Evolutionary conservation across 2,888 invertebrate species (phyloP).

Genomic region (Nomada ferruginata): DNA sequence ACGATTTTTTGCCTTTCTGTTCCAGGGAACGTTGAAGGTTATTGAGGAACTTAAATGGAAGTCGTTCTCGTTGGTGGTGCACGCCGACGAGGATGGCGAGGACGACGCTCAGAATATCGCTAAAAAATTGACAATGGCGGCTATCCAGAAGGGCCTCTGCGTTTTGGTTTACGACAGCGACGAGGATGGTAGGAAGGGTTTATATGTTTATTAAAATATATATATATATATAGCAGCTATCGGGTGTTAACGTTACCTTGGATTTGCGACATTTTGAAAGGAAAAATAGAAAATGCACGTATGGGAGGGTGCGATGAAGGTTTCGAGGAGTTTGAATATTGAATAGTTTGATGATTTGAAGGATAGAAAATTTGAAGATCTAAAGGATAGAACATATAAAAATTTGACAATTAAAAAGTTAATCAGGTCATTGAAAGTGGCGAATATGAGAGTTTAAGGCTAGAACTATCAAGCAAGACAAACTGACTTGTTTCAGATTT

Average conservation of each 20-base stretch:
- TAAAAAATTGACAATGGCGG: conserved; percentile 77
- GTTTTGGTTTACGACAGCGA: conserved; percentile 77
- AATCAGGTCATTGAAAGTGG: not conserved
- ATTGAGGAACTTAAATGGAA: conserved; percentile 80
- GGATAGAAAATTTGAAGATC: not conserved
- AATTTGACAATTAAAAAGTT: not conserved
- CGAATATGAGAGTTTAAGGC: not conserved
- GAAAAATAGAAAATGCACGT: too few species aligned
- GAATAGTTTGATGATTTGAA: not conserved
- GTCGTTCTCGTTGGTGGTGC: conserved; percentile 77
- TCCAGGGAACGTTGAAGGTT: conserved; percentile 77
- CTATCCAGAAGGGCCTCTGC: conserved; percentile 76
- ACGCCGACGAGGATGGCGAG: conserved; percentile 73
- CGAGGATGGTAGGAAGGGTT: conserved; percentile 64
- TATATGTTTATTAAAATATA: not conserved
- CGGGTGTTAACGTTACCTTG: not conserved
- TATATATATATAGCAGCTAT: not conserved
- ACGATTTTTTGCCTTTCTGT: conserved; percentile 23
- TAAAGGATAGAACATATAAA: not conserved
- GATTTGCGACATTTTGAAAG: too few species aligned
- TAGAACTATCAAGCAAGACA: too few species aligned
- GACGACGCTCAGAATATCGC: conserved; percentile 79
- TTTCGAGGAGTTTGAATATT: too few species aligned
- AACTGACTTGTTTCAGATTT: too few species aligned
- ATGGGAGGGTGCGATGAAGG: too few species aligned